Percentiles rank a stretch among this genome's conserved stretches.
These are phyloP conservation scores for Lytechinus pictus DNA, from an alignment of 35 echinoderm and acorn worm genomes.

Conservation along the genomic window DNA sequence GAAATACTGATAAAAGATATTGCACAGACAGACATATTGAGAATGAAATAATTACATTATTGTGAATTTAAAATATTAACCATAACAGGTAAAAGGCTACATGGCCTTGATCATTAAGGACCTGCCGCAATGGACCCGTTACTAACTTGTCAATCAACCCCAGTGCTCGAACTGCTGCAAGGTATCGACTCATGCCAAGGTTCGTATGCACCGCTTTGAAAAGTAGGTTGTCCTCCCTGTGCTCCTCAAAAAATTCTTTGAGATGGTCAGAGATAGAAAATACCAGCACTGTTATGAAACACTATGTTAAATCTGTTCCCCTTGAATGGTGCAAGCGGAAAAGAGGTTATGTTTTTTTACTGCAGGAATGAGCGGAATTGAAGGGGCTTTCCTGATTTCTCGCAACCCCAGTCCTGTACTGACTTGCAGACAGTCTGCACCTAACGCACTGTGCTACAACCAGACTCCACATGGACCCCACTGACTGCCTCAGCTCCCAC, in stretches of 20 bases:
- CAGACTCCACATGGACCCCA: conserved; percentile 31
- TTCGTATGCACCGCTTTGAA: conserved; percentile 61
- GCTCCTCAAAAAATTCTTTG: conserved; percentile 49
- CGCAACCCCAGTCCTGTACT: conserved; percentile 61
- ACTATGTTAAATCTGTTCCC: conserved; percentile 81
- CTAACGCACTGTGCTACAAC: conserved; percentile 32
- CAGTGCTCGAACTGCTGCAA: conserved; percentile 51
- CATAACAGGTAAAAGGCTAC: too few relatives aligned
- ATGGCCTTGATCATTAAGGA: conserved; percentile 58
- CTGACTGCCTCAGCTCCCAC: conserved; percentile 45
- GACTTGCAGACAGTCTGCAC: conserved; percentile 56
- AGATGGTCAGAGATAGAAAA: conserved; percentile 44
- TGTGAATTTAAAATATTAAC: too few relatives aligned
- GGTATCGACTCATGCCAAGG: conserved; percentile 49
- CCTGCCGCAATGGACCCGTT: conserved; percentile 55
- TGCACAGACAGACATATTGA: too few relatives aligned
- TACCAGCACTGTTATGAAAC: conserved; percentile 66
- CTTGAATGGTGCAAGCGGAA: conserved; percentile 62
- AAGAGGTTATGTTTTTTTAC: background rate
- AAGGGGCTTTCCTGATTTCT: conserved; percentile 56
- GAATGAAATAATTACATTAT: too few relatives aligned
- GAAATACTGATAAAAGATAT: too few relatives aligned
- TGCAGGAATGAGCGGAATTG: conserved; percentile 59
- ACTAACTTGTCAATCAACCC: conserved; percentile 47
- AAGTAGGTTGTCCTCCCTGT: conserved; percentile 28